Evolutionary conservation across 37 sponge, comb jelly and placozoan species (phyloP), one percentile per base, ranked within the genome.

Genomic region (Tethya wilhelma): DNA sequence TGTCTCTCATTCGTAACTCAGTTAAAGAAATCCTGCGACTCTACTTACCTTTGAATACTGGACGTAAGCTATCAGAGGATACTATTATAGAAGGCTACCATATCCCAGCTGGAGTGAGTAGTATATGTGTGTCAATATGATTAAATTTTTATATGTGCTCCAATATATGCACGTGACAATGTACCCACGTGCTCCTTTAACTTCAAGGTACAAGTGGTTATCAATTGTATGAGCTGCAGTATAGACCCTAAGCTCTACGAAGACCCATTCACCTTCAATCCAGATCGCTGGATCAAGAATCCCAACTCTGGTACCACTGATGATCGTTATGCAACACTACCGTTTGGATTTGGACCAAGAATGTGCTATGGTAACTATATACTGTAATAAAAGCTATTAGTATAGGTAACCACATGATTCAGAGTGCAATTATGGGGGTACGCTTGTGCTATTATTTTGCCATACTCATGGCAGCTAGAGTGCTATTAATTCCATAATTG

Each of bases 271-370:
- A 23, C 33, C n/a, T 85, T 85, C 72, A 70, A 62, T 19, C 79
- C 86, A 40, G 79, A 85, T 17, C 76, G 84, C 8, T 60, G 63
- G 22, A 26, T 4, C 66, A n/a, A 64, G 85, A 43, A 29, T 67
- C 44, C 22, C 36, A 49, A 78, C 20, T 20, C 43, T n/a, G 28
- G 46, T 42, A 22, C 1, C 30, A 68, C 45, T 9, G 25, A 25
- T 1, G 49, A 70, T 38, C 71, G 79, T 39, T 85, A 78, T 56
- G 12, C 70, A 0, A 44, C 39, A 28, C 71, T 69, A n/a, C 71
- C 79, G 36, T 85, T 85, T 85, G 86, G 86, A 36, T 71, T 69
- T 62, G 86, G 86, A 11, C 86, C 86, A 63, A 36, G 79, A 28
- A 68, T 30, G 34, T 85, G 86, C 67, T 77, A 69, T 77, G 84